Evolutionary conservation across 2,888 invertebrate genomes (phyloP).

Genomic region (Drosophila emarginata): DNA sequence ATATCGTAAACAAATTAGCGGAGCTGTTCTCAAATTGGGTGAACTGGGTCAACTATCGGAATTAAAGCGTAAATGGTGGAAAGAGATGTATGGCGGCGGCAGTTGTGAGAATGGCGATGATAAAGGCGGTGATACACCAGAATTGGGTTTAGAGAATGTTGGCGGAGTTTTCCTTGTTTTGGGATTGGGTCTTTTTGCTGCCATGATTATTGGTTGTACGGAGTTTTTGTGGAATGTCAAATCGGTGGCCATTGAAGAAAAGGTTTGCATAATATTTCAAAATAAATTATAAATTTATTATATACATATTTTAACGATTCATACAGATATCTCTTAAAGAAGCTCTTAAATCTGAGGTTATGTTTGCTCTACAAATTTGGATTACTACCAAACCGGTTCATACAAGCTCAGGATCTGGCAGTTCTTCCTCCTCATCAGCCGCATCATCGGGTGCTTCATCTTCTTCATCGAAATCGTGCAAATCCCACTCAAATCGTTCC

Average conservation of each 20-base stretch:
- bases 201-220: slow-evolving; percentile 88
- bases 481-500: slow-evolving; percentile 64
- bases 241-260: slow-evolving; percentile 89
- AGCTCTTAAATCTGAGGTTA: slow-evolving; percentile 87
- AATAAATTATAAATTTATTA: not conserved
- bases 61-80: slow-evolving; percentile 97
- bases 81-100: slow-evolving; percentile 85
- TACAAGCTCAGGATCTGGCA: slow-evolving; percentile 69
- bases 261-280: slow-evolving; percentile 83
- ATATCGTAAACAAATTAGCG: slow-evolving; percentile 91
- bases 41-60: slow-evolving; percentile 91
- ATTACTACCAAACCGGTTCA: slow-evolving; percentile 88
- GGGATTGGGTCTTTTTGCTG: slow-evolving; percentile 87
- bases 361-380: slow-evolving; percentile 89
- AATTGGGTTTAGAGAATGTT: slow-evolving; percentile 86
- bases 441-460: slow-evolving; percentile 51
- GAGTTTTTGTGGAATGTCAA: slow-evolving; percentile 94
- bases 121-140: slow-evolving; percentile 76
- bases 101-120: slow-evolving; percentile 67
- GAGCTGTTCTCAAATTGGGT: slow-evolving; percentile 94
- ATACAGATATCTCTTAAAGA: slow-evolving; percentile 87
- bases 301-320: slow-evolving; percentile 20
- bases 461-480: slow-evolving; percentile 55
- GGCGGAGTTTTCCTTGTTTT: slow-evolving; percentile 96
- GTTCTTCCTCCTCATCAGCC: slow-evolving; percentile 50